Evolutionary conservation across 2,113 vertebrate species (phyloP), one percentile per base, ranked within the genome.

Genomic region (Plecotus auritus): DNA sequence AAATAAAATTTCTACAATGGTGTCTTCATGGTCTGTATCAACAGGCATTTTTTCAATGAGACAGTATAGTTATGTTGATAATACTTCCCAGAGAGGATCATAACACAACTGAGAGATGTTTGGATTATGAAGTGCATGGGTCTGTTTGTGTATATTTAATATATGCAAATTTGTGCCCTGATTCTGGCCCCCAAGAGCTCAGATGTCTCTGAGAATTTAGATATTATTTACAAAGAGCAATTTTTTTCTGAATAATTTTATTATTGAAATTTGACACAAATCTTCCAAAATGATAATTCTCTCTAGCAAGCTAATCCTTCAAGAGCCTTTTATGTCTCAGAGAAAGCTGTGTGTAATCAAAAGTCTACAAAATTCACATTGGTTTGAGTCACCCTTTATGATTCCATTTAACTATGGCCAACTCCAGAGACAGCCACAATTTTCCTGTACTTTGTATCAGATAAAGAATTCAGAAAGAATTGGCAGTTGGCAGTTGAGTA

Each of bases 381-480:
- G 54, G 61, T 94, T 47, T 93, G 40, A 23, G 0, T 94, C 96
- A 74, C 77, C 84, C 95, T 93, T 56, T 96, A 54, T 92, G 74
- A 16, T 98, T 98, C 95, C 90, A 85, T 98, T 98, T 98, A 97
- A 98, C 95, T 98, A 84, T 82, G 98, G 94, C 97, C 97, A 96
- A 95, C 92, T 97, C 91, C 97, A 96, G 96, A 97, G 97, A 95
- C 93, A 95, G 82, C 92, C 1, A 12, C 0, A 59, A 40, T 73
- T 12, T 92, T 88, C 96, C 94, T 91, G 87, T 95, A 45, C 90
- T 95, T 94, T 90, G 95, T 90, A 87, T 90, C 80, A 97, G 96
- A 98, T 98, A 98, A 98, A 95, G 93, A 30, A 88, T 59, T 73
- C 82, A 84, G 80, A 93, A 87, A 88, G 66, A 91, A 85, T 82